Evolutionary conservation across 2,113 vertebrate genomes (phyloP).

Genomic region (Colossoma macropomum): DNA sequence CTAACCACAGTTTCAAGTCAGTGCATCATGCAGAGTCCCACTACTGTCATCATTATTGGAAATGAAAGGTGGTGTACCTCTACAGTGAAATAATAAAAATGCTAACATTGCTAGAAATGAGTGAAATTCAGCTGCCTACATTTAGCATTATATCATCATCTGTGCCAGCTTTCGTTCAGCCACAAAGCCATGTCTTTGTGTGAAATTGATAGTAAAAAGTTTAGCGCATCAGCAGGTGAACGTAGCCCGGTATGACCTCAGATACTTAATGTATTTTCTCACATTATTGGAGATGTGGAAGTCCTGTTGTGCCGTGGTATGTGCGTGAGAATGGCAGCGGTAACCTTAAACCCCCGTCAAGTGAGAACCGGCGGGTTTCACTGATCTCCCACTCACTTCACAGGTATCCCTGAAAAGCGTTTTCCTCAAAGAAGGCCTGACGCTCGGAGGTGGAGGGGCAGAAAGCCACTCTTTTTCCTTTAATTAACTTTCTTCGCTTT

Average conservation of each 20-base stretch:
- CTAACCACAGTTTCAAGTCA: too few relatives aligned
- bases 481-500: constrained; percentile 49
- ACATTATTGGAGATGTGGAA: constrained; percentile 34
- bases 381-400: constrained; percentile 51
- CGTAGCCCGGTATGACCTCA: constrained; percentile 5
- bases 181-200: too few relatives aligned
- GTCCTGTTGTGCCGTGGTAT: not conserved
- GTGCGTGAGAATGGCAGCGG: constrained; percentile 29
- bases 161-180: not conserved
- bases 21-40: too few relatives aligned
- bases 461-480: constrained; percentile 41
- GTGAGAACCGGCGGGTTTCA: constrained; percentile 48
- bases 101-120: not conserved
- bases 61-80: too few relatives aligned
- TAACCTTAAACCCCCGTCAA: constrained; percentile 52
- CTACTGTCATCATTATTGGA: too few relatives aligned
- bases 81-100: not conserved
- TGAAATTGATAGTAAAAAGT: not conserved
- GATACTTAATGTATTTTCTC: constrained; percentile 26
- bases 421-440: constrained; percentile 33
- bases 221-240: not conserved
- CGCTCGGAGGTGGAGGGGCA: constrained; percentile 8
- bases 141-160: not conserved
- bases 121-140: not conserved
- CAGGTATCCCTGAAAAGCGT: constrained; percentile 54